Conservation (phyloP, 53 echinoderm and acorn worm species). For the Henricia sp. region DNA sequence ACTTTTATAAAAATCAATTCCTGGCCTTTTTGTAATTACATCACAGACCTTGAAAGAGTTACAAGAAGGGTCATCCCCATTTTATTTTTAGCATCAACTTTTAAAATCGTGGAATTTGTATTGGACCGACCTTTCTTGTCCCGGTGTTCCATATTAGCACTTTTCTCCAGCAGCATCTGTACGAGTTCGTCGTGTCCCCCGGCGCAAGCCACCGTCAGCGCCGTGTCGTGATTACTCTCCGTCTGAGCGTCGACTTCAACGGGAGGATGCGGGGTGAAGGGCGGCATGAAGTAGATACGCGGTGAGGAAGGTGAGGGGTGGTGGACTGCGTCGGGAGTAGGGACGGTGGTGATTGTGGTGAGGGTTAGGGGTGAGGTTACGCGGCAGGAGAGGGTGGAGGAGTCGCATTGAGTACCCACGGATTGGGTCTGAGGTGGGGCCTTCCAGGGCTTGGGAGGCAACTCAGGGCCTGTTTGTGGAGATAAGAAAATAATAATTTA, state of each 20-base stretch:
- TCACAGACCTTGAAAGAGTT: too few species aligned
- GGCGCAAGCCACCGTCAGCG: conserved; percentile 95
- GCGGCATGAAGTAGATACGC: conserved; percentile 68
- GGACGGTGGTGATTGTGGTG: conserved; percentile 68
- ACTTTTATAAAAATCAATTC: too few species aligned
- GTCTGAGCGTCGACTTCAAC: conserved; percentile 99
- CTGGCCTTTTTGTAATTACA: too few species aligned
- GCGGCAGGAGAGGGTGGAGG: conserved; percentile 73
- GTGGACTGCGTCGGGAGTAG: conserved; percentile 56
- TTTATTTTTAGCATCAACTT: too few species aligned
- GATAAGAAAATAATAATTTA: too few species aligned
- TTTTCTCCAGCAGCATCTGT: conserved; percentile 90
- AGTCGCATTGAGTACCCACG: conserved; percentile 98
- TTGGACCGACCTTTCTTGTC: conserved; percentile 90
- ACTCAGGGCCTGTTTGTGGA: conserved; percentile 50
- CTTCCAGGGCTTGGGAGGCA: conserved; percentile 74
- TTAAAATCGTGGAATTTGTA: too few species aligned
- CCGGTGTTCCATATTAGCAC: conserved; percentile 90
- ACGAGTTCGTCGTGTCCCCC: conserved; percentile 96
- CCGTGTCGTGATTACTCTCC: conserved; percentile 99
- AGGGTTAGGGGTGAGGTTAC: conserved; percentile 70
- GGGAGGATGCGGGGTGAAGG: conserved; percentile 89
- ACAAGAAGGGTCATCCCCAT: too few species aligned
- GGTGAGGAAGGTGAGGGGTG: conserved; percentile 75
- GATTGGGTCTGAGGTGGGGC: conserved; percentile 91